Base-by-base conservation (phyloP, 2,888 invertebrate genomes). In the Leptopilina drosophilae region DNA sequence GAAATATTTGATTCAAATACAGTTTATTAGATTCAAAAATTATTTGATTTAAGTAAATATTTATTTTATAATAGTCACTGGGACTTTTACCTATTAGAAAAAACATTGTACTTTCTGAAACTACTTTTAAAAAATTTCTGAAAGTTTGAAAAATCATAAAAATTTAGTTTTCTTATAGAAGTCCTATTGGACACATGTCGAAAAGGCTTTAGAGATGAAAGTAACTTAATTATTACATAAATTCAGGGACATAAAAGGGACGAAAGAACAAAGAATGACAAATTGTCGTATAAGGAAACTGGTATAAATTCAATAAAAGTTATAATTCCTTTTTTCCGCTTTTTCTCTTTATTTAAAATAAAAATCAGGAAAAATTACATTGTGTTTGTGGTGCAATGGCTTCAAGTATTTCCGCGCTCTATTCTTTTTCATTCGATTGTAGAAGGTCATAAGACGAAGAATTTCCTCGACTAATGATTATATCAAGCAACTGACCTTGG, bases 391-490 rank as follows among this genome's bases (percentile, higher is more conserved):
- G 33, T 33, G 33, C 26, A 64, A 40, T 64, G 64, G 64, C 64
- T 64, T 64, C n/a, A 12, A 26, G n/a, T 56, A 56, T 73, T 73
- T 56, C 53, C 56, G 53, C 56, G 20, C 49, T 53, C 26, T 69
- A 69, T 53, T 56, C 33, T 69, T 69, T 26, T 53, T 56, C 20
- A 53, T 26, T 8, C 26, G 69, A 26, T 69, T 33, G 33, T 33
- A 53, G 69, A 73, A 73, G 56, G 73, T 73, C 53, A 56, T 49
- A 14, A 56, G 56, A n/a, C 14, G 56, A 9, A 73, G 56, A 73
- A 56, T 56, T 73, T 73, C 73, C 73, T 56, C 73, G n/a, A 73
- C 73, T 40, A 56, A 26, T 26, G 53, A 73, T 73, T 73, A 73
- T 56, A 73, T 73, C 73, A 73, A 9, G 14, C 14, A 42, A 69